Evolutionary conservation across 1,140 invertebrate genomes (phyloP), one percentile per base, ranked within the genome.

Genomic region (Pseudachorutes palmiensis): DNA sequence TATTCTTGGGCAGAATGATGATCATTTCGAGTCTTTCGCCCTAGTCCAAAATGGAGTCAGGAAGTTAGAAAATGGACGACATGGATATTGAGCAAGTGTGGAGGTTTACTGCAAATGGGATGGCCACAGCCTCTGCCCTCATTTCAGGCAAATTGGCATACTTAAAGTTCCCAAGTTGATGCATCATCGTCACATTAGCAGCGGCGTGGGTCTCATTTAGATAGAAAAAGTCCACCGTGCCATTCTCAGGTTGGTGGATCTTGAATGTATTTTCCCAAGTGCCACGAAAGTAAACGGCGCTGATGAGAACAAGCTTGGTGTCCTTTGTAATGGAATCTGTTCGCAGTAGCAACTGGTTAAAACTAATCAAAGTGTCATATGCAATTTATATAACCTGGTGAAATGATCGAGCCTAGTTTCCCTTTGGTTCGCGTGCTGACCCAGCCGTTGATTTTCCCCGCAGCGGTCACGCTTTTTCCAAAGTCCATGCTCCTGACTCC

Each of bases 81-180:
- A 9, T 12, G 19, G 19, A 45, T 45, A 45, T 12, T 12, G 19
- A 19, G 36, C 19, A 9, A 45, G 36, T 12, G 36, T 9, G 3
- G 9, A 55, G 24, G 24, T 24, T 55, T 55, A 55, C 51, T 5
- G 51, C 12, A 26, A 16, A 55, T 16, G 51, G 51, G 24, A 55
- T 24, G 12, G 51, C 51, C 12, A 55, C 51, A 55, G 51, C 51
- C 51, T 55, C 51, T 16, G 51, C 12, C 24, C 51, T 55, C 51
- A 55, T 55, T 5, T 55, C 51, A 12, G 51, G 51, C 51, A 55
- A 55, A 55, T 55, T 55, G 12, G 24, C 51, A 24, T 55, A 55
- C 24, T 55, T 55, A 24, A 55, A 26, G 9, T 14, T 14, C 24
- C 51, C 51, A 55, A 19, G 51, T 22, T 24, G 51, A 3, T 55